Conservation (phyloP, 2,888 invertebrate genomes). For the Melanotus villosus region DNA sequence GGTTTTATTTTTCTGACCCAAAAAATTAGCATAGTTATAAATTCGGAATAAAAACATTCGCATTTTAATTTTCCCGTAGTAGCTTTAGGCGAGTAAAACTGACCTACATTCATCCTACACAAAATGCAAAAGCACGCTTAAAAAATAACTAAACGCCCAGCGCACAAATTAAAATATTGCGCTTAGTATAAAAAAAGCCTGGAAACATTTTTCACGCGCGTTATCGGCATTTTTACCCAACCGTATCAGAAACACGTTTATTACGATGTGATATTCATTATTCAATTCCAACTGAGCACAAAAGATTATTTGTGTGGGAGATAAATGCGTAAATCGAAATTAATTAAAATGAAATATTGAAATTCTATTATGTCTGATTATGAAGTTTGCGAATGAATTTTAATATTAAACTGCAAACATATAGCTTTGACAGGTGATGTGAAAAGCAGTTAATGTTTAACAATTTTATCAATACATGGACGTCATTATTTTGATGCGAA, state of each 20-base stretch:
- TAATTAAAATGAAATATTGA: slow-evolving; percentile 44
- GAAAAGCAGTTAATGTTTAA: slow-evolving; percentile 27
- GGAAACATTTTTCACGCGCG: slow-evolving; percentile 26
- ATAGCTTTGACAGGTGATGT: slow-evolving; percentile 38
- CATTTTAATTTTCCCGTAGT: slow-evolving; percentile 24
- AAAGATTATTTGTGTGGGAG: slow-evolving; percentile 24
- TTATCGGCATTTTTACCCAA: slow-evolving; percentile 24
- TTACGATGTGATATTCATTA: slow-evolving; percentile 26
- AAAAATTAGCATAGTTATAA: slow-evolving; percentile 34
- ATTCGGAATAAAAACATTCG: slow-evolving; percentile 24
- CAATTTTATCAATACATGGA: slow-evolving; percentile 3
- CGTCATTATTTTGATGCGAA: slow-evolving; percentile 13
- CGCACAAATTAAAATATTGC: slow-evolving; percentile 24
- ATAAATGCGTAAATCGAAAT: slow-evolving; percentile 35
- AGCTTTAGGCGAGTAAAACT: slow-evolving; percentile 16
- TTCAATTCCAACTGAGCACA: slow-evolving; percentile 9
- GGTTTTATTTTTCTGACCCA: background rate
- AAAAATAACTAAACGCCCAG: slow-evolving; percentile 6
- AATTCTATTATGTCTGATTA: slow-evolving; percentile 38
- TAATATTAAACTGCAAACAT: slow-evolving; percentile 27
- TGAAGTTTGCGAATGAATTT: slow-evolving; percentile 26
- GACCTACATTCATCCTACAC: slow-evolving; percentile 16
- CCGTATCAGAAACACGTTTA: slow-evolving; percentile 27
- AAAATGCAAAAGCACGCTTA: slow-evolving; percentile 20
- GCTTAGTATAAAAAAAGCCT: slow-evolving; percentile 4